Conservation (phyloP, 2,113 vertebrate genomes). For the Pseudopipra pipra region DNA sequence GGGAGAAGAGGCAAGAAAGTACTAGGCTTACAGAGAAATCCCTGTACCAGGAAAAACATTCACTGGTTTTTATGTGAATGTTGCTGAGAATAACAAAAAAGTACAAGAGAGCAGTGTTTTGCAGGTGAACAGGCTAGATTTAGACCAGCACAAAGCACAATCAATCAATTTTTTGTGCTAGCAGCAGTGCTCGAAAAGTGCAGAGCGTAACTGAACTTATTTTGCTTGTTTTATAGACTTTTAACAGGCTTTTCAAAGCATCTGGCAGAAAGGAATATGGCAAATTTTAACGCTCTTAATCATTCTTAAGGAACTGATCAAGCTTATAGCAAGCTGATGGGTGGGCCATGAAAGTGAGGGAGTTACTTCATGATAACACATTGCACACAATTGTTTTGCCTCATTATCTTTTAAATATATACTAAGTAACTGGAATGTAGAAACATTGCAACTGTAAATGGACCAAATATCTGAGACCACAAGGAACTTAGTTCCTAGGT, state of each 20-base stretch:
- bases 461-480: background rate
- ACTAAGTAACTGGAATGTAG: background rate
- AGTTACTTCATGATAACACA: background rate
- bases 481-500: background rate
- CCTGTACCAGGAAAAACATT: background rate
- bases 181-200: background rate
- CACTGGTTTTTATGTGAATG: background rate
- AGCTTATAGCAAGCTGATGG: background rate
- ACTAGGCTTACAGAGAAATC: constrained; percentile 1
- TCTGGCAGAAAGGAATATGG: background rate
- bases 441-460: background rate
- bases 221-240: constrained; percentile 14
- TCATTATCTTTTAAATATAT: constrained; percentile 20
- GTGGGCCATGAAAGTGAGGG: background rate
- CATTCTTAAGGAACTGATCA: constrained; percentile 43
- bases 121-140: constrained; percentile 23
- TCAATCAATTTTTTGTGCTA: constrained; percentile 53
- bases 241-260: constrained; percentile 22
- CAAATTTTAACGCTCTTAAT: constrained; percentile 31
- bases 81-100: constrained; percentile 53
- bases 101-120: constrained; percentile 4
- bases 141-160: constrained; percentile 3
- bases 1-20: background rate
- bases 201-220: constrained; percentile 9
- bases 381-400: background rate